Evolutionary conservation across 2,113 vertebrate species (phyloP).

Genomic region (Sapajus apella): DNA sequence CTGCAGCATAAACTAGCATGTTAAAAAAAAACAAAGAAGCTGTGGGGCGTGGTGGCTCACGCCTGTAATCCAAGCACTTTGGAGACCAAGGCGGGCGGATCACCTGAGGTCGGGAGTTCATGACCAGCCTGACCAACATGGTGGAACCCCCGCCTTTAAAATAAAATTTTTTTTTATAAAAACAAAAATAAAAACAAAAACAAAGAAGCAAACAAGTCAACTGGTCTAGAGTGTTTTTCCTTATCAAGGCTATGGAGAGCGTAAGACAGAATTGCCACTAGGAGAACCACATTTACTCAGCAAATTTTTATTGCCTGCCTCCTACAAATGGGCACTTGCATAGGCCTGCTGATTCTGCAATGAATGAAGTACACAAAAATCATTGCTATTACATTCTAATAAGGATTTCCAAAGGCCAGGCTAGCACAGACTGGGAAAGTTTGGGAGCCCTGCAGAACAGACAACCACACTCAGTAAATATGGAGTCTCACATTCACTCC

Average conservation of each 20-base stretch:
- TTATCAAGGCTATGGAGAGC: background rate
- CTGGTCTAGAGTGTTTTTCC: background rate
- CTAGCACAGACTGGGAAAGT: background rate
- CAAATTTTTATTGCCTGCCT: background rate
- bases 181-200: no score
- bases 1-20: background rate
- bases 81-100: no score
- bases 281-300: background rate
- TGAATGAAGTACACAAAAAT: background rate
- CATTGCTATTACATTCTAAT: background rate
- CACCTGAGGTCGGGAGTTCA: no score
- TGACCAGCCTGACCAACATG: no score
- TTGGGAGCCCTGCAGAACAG: background rate
- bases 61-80: no score
- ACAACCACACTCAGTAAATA: background rate
- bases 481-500: background rate
- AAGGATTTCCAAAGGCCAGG: background rate
- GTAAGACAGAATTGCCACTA: background rate
- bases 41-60: no score
- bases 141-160: no score
- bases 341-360: background rate
- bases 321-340: background rate
- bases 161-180: no score
- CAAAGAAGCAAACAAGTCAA: background rate
- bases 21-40: background rate